phyloP scores from a whole-genome alignment of 2,797 vertebrate genomes.

The Erithacus rubecula region DNA sequence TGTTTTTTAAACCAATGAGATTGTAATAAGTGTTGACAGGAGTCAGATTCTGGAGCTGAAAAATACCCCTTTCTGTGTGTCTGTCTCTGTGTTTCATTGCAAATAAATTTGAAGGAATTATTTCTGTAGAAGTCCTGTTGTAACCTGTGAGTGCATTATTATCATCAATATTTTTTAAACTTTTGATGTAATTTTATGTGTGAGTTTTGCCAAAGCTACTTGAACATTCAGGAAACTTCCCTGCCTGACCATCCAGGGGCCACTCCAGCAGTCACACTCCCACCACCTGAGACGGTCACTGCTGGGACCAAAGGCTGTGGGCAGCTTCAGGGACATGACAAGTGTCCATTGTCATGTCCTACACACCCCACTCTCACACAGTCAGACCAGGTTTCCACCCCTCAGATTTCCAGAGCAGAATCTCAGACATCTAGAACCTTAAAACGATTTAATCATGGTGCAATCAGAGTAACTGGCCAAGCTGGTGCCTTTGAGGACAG shows the following conservation, averaged over 20 bases:
- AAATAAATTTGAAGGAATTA: background rate
- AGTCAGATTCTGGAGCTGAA: background rate
- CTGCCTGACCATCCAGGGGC: background rate
- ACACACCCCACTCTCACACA: background rate
- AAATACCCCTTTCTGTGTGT: background rate
- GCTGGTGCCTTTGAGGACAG: background rate
- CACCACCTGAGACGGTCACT: background rate
- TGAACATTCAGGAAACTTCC: background rate
- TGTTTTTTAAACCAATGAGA: background rate
- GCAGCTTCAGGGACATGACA: background rate
- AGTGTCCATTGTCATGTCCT: accelerated
- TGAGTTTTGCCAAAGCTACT: background rate
- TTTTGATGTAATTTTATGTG: background rate
- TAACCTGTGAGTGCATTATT: background rate
- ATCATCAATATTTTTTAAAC: background rate
- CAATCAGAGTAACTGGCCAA: background rate
- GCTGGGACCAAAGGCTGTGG: accelerated
- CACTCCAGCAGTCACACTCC: background rate
- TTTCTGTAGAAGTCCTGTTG: background rate
- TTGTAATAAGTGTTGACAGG: background rate
- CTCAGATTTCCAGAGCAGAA: background rate
- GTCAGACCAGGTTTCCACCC: background rate
- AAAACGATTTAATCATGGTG: background rate
- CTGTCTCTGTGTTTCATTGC: background rate
- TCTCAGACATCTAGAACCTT: background rate